These are phyloP conservation scores for Helicolenus hilgendorfi DNA, from an alignment of 2,797 vertebrate genomes.

Conservation along the genomic window DNA sequence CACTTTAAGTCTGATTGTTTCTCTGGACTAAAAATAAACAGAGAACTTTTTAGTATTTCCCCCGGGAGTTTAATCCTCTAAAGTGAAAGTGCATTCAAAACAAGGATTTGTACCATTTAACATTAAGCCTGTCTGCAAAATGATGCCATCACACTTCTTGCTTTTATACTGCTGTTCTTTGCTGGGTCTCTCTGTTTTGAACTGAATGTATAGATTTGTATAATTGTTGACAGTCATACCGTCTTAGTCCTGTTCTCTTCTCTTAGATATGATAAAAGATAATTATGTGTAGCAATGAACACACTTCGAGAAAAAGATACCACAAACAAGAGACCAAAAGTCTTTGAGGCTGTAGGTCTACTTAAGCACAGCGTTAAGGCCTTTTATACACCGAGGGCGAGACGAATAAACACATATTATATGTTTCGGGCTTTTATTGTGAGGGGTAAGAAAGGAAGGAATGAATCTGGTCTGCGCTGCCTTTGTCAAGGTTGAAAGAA, in stretches of 20 bases:
- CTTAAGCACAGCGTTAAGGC: too few species aligned
- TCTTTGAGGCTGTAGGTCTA: too few species aligned
- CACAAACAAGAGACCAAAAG: too few species aligned
- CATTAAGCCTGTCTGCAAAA: background rate
- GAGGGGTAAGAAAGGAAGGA: too few species aligned
- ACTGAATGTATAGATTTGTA: background rate
- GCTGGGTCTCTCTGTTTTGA: background rate
- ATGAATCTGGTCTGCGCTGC: too few species aligned
- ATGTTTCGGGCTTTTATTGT: too few species aligned
- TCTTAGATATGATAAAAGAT: background rate
- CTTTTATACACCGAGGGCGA: too few species aligned
- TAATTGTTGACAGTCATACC: background rate
- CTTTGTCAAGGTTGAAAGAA: too few species aligned
- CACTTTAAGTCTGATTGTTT: slow-evolving; percentile 57
- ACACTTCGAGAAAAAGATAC: background rate
- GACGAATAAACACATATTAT: too few species aligned
- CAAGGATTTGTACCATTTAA: background rate
- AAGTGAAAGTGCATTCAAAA: background rate
- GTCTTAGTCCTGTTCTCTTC: background rate
- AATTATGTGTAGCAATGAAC: background rate
- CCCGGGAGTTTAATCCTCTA: background rate
- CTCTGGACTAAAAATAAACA: slow-evolving; percentile 61
- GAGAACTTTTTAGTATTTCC: slow-evolving; percentile 48
- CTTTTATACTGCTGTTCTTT: background rate
- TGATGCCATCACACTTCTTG: background rate